A percentile compares a stretch with the other conserved stretches of the same genome.
phyloP scores from a whole-genome alignment of 2,888 invertebrate species.

The Lamellibrachia columna region DNA sequence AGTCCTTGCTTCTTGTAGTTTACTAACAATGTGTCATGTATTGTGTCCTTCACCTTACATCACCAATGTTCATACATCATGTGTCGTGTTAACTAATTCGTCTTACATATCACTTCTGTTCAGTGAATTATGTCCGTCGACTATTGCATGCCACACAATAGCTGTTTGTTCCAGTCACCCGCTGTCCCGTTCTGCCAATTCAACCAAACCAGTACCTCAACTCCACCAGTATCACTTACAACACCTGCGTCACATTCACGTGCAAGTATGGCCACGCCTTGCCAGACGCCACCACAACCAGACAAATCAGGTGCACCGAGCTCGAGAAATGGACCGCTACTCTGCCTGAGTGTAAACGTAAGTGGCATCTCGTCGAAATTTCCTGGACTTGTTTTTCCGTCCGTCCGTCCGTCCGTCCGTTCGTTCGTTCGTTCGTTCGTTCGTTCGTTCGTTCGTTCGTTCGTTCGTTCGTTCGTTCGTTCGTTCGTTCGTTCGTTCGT shows the following conservation, averaged over 20 bases:
- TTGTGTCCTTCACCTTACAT: not conserved
- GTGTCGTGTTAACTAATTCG: not conserved
- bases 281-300: slow-evolving; percentile 41
- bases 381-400: not conserved
- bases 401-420: not conserved
- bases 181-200: slow-evolving; percentile 40
- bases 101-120: not conserved
- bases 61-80: not conserved
- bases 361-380: not conserved
- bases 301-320: slow-evolving; percentile 41
- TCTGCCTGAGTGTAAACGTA: slow-evolving; percentile 42
- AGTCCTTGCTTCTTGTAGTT: not conserved
- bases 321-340: slow-evolving; percentile 42
- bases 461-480: not conserved
- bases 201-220: slow-evolving; percentile 35
- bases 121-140: not conserved
- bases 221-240: slow-evolving; percentile 39
- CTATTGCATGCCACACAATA: not conserved
- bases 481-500: not conserved
- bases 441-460: too few relatives aligned
- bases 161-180: slow-evolving; percentile 33
- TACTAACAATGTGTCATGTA: not conserved
- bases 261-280: slow-evolving; percentile 43
- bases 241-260: slow-evolving; percentile 43
- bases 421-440: too few relatives aligned